A percentile compares a stretch with the other conserved stretches of the same genome.
Conservation (phyloP, 1,140 invertebrate species). For the Chironomus tepperi region DNA sequence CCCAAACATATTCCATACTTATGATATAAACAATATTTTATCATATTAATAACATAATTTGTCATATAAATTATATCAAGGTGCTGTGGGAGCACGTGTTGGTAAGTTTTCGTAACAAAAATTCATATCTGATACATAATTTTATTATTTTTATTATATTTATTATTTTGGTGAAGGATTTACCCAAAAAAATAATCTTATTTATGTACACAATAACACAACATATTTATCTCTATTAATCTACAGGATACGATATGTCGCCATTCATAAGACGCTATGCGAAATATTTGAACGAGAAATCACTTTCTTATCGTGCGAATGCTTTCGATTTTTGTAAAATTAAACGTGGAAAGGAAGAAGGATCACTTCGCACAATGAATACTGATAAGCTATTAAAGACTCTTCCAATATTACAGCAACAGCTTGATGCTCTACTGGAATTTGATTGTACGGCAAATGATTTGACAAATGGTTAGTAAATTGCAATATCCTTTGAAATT, state of each 20-base stretch:
- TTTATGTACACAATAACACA: background rate
- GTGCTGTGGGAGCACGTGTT: slow-evolving; percentile 38
- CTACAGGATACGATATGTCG: slow-evolving; percentile 97
- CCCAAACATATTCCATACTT: background rate
- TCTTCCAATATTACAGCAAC: slow-evolving; percentile 87
- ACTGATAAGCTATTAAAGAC: slow-evolving; percentile 96
- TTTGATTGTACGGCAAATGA: slow-evolving; percentile 97
- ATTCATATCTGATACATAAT: background rate
- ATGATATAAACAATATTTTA: no score
- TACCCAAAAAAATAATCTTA: background rate
- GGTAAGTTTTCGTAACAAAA: slow-evolving; percentile 28
- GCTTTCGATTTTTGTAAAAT: slow-evolving; percentile 99
- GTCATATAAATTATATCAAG: background rate
- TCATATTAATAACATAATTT: background rate
- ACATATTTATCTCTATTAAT: background rate
- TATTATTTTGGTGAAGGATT: background rate
- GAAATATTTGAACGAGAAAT: slow-evolving; percentile 98
- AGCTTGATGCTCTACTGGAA: slow-evolving; percentile 91
- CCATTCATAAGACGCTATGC: slow-evolving; percentile 97
- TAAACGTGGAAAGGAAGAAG: slow-evolving; percentile 96
- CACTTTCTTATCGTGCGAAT: slow-evolving; percentile 92
- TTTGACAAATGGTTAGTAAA: slow-evolving; percentile 72
- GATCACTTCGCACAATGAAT: slow-evolving; percentile 91
- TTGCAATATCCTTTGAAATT: background rate
- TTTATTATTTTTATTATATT: background rate